These are phyloP conservation scores for Mionectes olivaceus DNA, from an alignment of 2,797 vertebrate genomes.

Conservation along the genomic window DNA sequence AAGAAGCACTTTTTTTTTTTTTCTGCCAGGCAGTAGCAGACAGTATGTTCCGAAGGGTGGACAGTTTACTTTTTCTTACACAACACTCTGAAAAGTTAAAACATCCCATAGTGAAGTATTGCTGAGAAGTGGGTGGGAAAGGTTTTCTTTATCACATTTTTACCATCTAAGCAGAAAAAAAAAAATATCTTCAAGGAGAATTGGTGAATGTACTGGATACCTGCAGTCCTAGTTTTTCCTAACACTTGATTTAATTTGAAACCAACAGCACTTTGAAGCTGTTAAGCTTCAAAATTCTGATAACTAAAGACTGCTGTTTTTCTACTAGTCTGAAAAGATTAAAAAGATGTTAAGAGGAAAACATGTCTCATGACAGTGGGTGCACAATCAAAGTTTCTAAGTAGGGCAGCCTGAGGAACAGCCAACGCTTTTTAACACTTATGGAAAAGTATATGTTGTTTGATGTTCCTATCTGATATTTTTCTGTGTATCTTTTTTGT, in stretches of 20 bases:
- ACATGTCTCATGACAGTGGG: slow-evolving; percentile 52
- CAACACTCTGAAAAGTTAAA: neutral
- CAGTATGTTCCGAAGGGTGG: neutral
- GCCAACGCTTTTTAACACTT: slow-evolving; percentile 48
- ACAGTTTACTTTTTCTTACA: neutral
- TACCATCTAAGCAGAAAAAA: slow-evolving; percentile 19
- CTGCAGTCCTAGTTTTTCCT: slow-evolving; percentile 49
- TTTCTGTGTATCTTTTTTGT: slow-evolving; percentile 25
- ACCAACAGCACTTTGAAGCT: slow-evolving; percentile 63
- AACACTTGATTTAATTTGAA: slow-evolving; percentile 51
- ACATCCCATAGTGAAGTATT: neutral
- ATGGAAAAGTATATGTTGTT: slow-evolving; percentile 22
- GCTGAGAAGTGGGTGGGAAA: neutral
- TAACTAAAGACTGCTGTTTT: slow-evolving; percentile 57
- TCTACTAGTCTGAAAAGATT: slow-evolving; percentile 64
- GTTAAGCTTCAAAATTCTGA: slow-evolving; percentile 61
- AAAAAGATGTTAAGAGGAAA: slow-evolving; percentile 62
- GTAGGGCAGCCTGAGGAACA: slow-evolving; percentile 66
- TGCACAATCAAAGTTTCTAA: slow-evolving; percentile 67
- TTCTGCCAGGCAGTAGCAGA: neutral
- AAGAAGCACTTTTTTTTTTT: neutral
- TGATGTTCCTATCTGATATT: slow-evolving; percentile 35
- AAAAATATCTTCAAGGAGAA: slow-evolving; percentile 52
- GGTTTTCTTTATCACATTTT: neutral
- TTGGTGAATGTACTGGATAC: slow-evolving; percentile 13